Percentiles rank a stretch among this genome's conserved stretches.
These are phyloP conservation scores for Chascanopsetta lugubris DNA, from an alignment of 2,113 vertebrate species.

Conservation along the genomic window DNA sequence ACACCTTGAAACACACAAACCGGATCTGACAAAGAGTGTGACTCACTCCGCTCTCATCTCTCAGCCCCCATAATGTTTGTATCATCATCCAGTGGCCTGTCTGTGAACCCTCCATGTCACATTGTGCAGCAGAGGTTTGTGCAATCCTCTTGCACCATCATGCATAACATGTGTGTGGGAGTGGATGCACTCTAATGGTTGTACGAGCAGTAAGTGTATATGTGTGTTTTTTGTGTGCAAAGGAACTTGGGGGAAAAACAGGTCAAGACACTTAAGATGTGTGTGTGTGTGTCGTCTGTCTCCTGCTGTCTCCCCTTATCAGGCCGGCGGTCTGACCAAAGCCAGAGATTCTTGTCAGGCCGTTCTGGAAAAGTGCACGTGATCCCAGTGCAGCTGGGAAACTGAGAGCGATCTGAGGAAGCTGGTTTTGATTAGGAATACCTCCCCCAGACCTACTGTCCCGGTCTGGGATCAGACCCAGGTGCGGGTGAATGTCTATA, in stretches of 20 bases:
- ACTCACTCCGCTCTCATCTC: slow-evolving; percentile 31
- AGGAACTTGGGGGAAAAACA: slow-evolving; percentile 21
- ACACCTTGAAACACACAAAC: not conserved
- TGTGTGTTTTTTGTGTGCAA: slow-evolving; percentile 9
- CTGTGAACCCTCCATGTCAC: slow-evolving; percentile 44
- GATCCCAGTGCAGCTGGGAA: slow-evolving; percentile 61
- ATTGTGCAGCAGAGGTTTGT: slow-evolving; percentile 29
- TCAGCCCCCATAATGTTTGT: slow-evolving; percentile 42
- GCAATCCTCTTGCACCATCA: slow-evolving; percentile 11
- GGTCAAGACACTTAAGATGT: slow-evolving; percentile 10
- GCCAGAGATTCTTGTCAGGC: slow-evolving; percentile 63
- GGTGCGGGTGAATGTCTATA: slow-evolving; percentile 51
- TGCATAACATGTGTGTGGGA: slow-evolving; percentile 31
- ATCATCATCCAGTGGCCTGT: slow-evolving; percentile 39
- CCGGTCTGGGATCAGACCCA: slow-evolving; percentile 71
- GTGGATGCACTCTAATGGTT: not conserved
- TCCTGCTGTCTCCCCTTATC: slow-evolving; percentile 67
- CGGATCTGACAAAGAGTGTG: slow-evolving; percentile 17
- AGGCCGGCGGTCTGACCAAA: slow-evolving; percentile 61
- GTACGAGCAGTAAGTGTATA: slow-evolving; percentile 1
- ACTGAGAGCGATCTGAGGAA: slow-evolving; percentile 49
- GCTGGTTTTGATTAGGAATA: slow-evolving; percentile 75
- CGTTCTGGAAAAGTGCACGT: slow-evolving; percentile 58
- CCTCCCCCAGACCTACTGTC: slow-evolving; percentile 59
- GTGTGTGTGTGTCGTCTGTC: slow-evolving; percentile 36